Evolutionary conservation across 2,113 vertebrate genomes (phyloP), one percentile per base, ranked within the genome.

Genomic region (Coreoperca whiteheadi): DNA sequence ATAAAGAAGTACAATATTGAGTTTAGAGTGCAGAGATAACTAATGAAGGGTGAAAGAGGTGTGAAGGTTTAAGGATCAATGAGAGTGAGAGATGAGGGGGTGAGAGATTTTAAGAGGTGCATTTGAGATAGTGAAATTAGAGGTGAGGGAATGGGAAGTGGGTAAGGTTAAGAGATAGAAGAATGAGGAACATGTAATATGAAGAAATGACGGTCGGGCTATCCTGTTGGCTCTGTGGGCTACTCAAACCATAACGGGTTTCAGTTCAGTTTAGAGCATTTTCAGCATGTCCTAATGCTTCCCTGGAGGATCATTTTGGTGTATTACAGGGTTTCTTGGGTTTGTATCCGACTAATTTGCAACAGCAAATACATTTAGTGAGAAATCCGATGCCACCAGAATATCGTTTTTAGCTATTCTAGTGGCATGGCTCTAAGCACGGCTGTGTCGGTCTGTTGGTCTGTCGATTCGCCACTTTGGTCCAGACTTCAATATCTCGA

Each of bases 51-150:
- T 88, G 79, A 76, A 50, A 74, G 68, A 74, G 68, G 67, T 82
- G 81, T 74, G 56, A 89, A 77, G 81, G 90, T 82, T 89, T 81
- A 77, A 88, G 86, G 81, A 91, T 91, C 87, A 88, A 89, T 89
- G 87, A 88, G 77, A 83, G 79, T 7, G 18, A 74, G 67, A 81
- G 81, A 81, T 74, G 81, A 78, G 65, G 74, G 74, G 77, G 57
- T n/a, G 81, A 85, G 79, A 88, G 86, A 82, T 88, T 86, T 82
- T 70, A 80, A 88, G 81, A 87, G 84, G 81, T 61, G 77, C 54
- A 61, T n/a, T 79, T 83, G 79, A 68, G 89, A 91, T 91, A 87
- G 88, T 73, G 86, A 92, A 91, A 91, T 92, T 83, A 91, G 79
- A 91, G 69, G 61, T 90, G 74, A 91, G 59, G 41, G 50, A 60